Evolutionary conservation across 2,797 vertebrate genomes (phyloP), one percentile per base, ranked within the genome.

Genomic region (Acanthurus leucopareius): DNA sequence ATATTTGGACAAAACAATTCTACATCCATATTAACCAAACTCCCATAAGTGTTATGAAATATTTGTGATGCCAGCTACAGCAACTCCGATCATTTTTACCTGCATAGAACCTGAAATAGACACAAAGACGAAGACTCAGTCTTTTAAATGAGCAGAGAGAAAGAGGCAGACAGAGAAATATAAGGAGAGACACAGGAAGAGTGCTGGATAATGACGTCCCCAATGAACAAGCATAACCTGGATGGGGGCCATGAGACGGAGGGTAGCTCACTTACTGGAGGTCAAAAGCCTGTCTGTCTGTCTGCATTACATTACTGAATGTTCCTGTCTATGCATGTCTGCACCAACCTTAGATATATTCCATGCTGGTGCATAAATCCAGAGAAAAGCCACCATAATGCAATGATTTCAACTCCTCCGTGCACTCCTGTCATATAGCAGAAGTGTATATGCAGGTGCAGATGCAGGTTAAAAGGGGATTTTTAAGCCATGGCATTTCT

Each of bases 331-430:
- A 35, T 35, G 25, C 58, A 16, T 22, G 42, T 16, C 19, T 57
- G 15, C 10, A 57, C 6, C 49, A 49, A 44, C 49, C 28, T 60
- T n/a, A 6, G 16, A 59, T 3, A 73, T 47, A 64, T 70, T 25
- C 19, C 58, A 49, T 13, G 13, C 73, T 51, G 38, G 32, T 25
- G 25, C 20, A 65, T 35, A 14, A 64, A 56, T 52, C 56, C 47
- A 71, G 51, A 40, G 4, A 52, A 63, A 67, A 54, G 45, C 59
- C 19, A 53, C 5, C 20, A 57, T 40, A 22, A 42, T 9, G 8
- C 63, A 72, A 53, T 53, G 65, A 85, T 73, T 72, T 79, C 17
- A 17, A 16, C 16, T 32, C 20, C 66, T 45, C 47, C 48, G 25
- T 62, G 8, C 5, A 22, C n/a, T 47, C 22, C 22, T n/a, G 48